Percentiles rank a stretch among this genome's conserved stretches.
Conservation (phyloP, 1,140 invertebrate species). For the Brachystomella parvula region DNA sequence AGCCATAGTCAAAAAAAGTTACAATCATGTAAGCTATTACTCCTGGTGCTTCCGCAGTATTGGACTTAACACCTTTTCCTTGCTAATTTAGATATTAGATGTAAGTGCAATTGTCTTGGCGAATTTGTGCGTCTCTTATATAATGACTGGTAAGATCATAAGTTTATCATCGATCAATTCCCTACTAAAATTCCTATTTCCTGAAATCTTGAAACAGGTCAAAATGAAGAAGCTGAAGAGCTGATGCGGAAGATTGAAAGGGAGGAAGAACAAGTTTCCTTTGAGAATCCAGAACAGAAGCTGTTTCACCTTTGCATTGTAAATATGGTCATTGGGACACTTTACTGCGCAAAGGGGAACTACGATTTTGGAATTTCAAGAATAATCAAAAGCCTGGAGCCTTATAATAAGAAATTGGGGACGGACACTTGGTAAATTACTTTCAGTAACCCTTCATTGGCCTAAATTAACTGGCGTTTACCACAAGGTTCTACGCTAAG, state of each 20-base stretch:
- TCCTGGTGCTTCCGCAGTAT: conserved; percentile 6
- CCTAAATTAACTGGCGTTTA: background rate
- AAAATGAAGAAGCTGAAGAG: conserved; percentile 98
- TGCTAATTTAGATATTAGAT: conserved; percentile 67
- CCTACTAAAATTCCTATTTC: background rate
- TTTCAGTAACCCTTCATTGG: background rate
- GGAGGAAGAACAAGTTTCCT: conserved; percentile 86
- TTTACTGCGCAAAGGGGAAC: conserved; percentile 98
- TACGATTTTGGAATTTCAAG: conserved; percentile 98
- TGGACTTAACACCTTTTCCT: background rate
- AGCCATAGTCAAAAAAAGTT: conserved; percentile 93
- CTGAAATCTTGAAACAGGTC: conserved; percentile 98
- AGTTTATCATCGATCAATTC: background rate
- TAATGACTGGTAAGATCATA: conserved; percentile 50
- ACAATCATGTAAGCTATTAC: conserved; percentile 67
- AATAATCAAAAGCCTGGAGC: conserved; percentile 92
- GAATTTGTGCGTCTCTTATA: conserved; percentile 97
- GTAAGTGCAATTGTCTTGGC: conserved; percentile 94
- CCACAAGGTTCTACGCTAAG: conserved; percentile 75
- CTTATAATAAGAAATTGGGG: conserved; percentile 88
- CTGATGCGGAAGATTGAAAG: conserved; percentile 98
- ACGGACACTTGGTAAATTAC: conserved; percentile 77
- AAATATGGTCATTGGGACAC: conserved; percentile 95
- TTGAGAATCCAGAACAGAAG: conserved; percentile 90
- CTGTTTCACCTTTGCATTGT: conserved; percentile 96